These are phyloP conservation scores for Actinia tenebrosa DNA, from an alignment of 64 coral and sea anemone species.

Conservation along the genomic window DNA sequence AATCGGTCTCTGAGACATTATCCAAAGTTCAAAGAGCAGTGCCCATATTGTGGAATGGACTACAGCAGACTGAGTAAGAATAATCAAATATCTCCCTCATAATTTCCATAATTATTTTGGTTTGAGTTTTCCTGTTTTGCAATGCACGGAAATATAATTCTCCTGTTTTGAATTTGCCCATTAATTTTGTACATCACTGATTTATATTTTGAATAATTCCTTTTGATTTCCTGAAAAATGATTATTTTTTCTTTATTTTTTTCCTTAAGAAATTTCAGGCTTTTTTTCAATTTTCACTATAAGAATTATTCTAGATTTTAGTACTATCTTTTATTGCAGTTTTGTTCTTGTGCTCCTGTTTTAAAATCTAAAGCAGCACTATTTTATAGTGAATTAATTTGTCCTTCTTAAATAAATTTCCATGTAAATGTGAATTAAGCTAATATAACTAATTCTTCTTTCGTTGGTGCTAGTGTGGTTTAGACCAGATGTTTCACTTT, in stretches of 20 bases:
- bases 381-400: background rate
- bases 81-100: background rate
- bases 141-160: background rate
- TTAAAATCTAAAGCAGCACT: background rate
- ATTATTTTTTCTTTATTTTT: background rate
- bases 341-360: background rate
- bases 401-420: background rate
- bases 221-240: background rate
- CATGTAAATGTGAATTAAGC: background rate
- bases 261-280: background rate
- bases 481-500: slow-evolving; percentile 4
- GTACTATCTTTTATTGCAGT: background rate
- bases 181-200: background rate
- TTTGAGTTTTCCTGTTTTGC: background rate
- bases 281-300: too few relatives aligned
- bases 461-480: background rate
- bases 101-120: background rate
- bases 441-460: background rate
- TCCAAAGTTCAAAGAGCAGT: slow-evolving; percentile 5
- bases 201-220: background rate
- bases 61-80: slow-evolving; percentile 11
- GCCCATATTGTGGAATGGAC: slow-evolving; percentile 9
- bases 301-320: too few relatives aligned
- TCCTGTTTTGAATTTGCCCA: background rate
- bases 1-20: slow-evolving; percentile 17